Evolutionary conservation across 2,888 invertebrate genomes (phyloP).

Genomic region (Aproaerema taeniolella): DNA sequence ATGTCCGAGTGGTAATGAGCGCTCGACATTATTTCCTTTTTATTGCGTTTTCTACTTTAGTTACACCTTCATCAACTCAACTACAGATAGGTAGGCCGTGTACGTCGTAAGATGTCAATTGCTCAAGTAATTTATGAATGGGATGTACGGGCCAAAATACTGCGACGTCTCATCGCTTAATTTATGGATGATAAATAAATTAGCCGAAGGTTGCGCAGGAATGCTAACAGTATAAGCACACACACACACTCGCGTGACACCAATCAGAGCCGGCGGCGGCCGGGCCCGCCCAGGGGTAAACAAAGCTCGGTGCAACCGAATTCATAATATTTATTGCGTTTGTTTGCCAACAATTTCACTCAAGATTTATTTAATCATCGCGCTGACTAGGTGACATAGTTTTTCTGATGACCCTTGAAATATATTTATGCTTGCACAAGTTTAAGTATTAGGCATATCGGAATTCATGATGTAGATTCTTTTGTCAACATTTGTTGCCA

Average conservation of each 20-base stretch:
- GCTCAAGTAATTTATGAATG: slow-evolving; percentile 8
- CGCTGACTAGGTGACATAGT: slow-evolving; percentile 17
- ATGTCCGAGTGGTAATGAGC: not conserved
- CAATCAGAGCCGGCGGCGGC: slow-evolving; percentile 29
- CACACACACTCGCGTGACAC: slow-evolving; percentile 19
- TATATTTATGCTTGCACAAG: slow-evolving; percentile 7
- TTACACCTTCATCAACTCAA: no score
- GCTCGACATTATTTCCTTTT: not conserved
- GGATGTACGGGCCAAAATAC: slow-evolving; percentile 7
- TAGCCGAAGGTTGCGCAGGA: slow-evolving; percentile 28
- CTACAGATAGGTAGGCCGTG: no score
- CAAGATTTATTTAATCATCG: slow-evolving; percentile 21
- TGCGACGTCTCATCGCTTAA: slow-evolving; percentile 5
- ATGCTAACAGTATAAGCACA: slow-evolving; percentile 17
- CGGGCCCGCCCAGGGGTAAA: slow-evolving; percentile 36
- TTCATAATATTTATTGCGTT: slow-evolving; percentile 23
- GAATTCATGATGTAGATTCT: slow-evolving; percentile 2
- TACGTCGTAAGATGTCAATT: no score
- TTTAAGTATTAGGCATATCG: slow-evolving; percentile 1
- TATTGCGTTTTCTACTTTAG: no score
- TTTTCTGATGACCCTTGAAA: slow-evolving; percentile 16
- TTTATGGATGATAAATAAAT: slow-evolving; percentile 11
- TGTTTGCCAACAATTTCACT: slow-evolving; percentile 26
- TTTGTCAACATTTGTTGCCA: no score
- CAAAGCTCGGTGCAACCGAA: slow-evolving; percentile 27